Conservation (phyloP, 2,888 invertebrate species). For the Carpatolechia fugitivella region DNA sequence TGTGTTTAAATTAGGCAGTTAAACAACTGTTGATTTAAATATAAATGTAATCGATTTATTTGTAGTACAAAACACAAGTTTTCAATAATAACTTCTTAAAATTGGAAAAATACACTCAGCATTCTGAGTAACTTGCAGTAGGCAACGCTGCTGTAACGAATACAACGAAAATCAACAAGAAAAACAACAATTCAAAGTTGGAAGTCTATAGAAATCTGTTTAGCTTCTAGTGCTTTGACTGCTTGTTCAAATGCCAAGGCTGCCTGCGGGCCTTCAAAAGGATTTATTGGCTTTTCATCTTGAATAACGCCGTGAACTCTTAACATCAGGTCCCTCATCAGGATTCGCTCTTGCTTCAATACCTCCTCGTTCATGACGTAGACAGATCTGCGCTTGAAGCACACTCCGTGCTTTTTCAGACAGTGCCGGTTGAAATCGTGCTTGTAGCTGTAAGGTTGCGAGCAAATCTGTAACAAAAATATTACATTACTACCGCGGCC, state of each 20-base stretch:
- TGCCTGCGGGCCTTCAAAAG: slow-evolving; percentile 48
- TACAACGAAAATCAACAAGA: background rate
- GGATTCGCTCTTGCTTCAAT: slow-evolving; percentile 41
- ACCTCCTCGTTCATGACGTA: slow-evolving; percentile 58
- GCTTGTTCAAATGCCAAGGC: slow-evolving; percentile 45
- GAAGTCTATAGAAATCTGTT: slow-evolving; percentile 35
- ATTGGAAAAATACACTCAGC: too few relatives aligned
- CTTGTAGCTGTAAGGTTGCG: slow-evolving; percentile 65
- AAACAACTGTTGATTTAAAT: too few relatives aligned
- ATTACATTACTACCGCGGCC: too few relatives aligned
- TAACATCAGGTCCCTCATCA: slow-evolving; percentile 49
- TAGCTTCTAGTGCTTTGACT: slow-evolving; percentile 41
- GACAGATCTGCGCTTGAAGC: slow-evolving; percentile 49
- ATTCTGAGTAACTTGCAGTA: too few relatives aligned
- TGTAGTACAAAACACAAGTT: too few relatives aligned
- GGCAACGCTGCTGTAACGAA: too few relatives aligned
- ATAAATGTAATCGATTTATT: too few relatives aligned
- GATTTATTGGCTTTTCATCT: slow-evolving; percentile 40
- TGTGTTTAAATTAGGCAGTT: too few relatives aligned
- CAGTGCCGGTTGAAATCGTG: slow-evolving; percentile 63
- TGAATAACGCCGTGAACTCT: slow-evolving; percentile 38
- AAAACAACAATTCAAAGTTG: slow-evolving; percentile 13
- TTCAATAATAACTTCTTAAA: too few relatives aligned
- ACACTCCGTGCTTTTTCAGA: slow-evolving; percentile 61
- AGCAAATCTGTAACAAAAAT: slow-evolving; percentile 51